Conservation (phyloP, 2,113 vertebrate genomes). For the Isurus oxyrinchus region DNA sequence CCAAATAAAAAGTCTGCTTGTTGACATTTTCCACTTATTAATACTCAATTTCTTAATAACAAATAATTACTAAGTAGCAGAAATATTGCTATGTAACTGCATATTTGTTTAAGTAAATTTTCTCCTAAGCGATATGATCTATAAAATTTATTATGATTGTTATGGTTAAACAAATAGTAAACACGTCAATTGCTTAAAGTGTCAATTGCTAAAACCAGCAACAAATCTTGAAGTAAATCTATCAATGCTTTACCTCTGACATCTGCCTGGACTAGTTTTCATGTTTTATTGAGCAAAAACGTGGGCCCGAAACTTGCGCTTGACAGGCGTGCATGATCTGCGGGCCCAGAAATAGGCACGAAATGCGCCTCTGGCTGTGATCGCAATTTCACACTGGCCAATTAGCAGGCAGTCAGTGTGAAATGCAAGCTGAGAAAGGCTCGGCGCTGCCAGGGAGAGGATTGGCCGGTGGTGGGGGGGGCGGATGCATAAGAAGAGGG, state of each 20-base stretch:
- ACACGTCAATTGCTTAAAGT: background rate
- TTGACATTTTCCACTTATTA: background rate
- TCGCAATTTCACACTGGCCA: too few relatives aligned
- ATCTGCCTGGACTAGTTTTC: background rate
- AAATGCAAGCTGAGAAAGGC: too few relatives aligned
- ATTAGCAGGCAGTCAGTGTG: too few relatives aligned
- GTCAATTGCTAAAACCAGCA: background rate
- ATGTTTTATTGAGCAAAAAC: background rate
- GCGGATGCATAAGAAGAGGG: too few relatives aligned
- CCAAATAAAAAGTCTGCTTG: background rate
- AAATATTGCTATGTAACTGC: background rate
- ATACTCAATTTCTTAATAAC: background rate
- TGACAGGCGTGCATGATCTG: too few relatives aligned
- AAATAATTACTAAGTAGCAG: background rate
- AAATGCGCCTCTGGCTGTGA: too few relatives aligned
- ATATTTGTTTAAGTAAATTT: background rate
- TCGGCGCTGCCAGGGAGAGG: too few relatives aligned
- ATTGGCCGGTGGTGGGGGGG: too few relatives aligned
- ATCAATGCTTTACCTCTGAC: background rate
- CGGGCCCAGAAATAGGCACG: too few relatives aligned
- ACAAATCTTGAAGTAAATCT: background rate
- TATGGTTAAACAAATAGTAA: background rate
- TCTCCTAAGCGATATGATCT: background rate
- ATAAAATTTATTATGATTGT: background rate
- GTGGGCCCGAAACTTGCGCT: too few relatives aligned